A percentile compares a stretch with the other conserved stretches of the same genome.
Conservation (phyloP, 2,113 vertebrate species). For the Onychostruthus taczanowskii region DNA sequence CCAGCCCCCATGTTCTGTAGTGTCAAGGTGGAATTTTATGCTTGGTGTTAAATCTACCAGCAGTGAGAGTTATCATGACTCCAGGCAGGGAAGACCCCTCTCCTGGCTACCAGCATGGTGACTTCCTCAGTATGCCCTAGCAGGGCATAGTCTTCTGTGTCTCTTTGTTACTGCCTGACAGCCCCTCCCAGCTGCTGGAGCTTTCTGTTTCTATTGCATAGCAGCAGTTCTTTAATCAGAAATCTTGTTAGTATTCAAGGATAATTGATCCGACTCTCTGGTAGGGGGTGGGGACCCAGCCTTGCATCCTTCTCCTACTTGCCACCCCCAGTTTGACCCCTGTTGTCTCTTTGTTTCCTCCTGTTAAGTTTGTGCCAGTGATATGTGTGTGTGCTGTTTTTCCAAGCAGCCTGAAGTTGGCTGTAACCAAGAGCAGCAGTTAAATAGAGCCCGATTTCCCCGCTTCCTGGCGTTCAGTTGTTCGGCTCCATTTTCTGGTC, state of each 20-base stretch:
- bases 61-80: not conserved
- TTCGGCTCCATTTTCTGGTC: constrained; percentile 75
- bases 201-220: constrained; percentile 46
- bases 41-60: not conserved
- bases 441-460: constrained; percentile 67
- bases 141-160: constrained; percentile 34
- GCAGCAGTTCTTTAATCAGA: constrained; percentile 64
- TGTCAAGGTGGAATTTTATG: not conserved
- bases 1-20: not conserved
- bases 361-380: constrained; percentile 73
- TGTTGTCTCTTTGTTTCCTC: constrained; percentile 76
- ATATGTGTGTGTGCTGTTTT: constrained; percentile 72
- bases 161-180: constrained; percentile 46
- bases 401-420: constrained; percentile 71
- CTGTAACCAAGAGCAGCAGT: constrained; percentile 71
- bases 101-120: constrained; percentile 10
- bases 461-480: constrained; percentile 66
- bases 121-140: constrained; percentile 20
- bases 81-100: not conserved
- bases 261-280: constrained; percentile 69
- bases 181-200: constrained; percentile 33
- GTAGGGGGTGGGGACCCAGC: constrained; percentile 36
- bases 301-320: constrained; percentile 56
- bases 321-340: constrained; percentile 72
- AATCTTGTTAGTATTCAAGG: constrained; percentile 62